Base-by-base conservation (phyloP, 2,113 vertebrate genomes). In the Octodon degus region DNA sequence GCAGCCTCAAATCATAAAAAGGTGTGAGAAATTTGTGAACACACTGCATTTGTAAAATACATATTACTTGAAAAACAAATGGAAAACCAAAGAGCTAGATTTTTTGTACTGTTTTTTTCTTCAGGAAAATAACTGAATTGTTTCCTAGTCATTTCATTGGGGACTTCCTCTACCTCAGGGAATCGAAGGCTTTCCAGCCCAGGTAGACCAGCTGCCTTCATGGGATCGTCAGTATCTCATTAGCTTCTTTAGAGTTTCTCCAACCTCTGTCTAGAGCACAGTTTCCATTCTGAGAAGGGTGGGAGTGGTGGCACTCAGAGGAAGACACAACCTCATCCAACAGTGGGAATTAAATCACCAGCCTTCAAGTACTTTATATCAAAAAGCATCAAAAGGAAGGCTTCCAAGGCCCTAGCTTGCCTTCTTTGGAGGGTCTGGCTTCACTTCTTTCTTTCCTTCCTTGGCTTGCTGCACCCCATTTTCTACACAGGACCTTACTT, bases 11-110 rank as follows among this genome's bases (percentile, higher is more conserved):
- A 70, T 68, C 87, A 58, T 24, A 40, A 72, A 90, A 83, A 77
- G 86, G 47, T 91, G 8, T 37, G 12, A 96, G 55, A 90, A 96
- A 95, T 47, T 5, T 34, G 3, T 19, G 7, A 89, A 47, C 6
- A 70, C 32, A 91, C 60, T 82, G 10, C 27, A 67, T 95, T 84
- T 95, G 25, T 91, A 53, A 95, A 93, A 58, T 43, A 60, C 14
- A 85, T 40, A 55, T 62, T 90, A 85, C 5, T 81, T 76, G 40
- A n/a, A 83, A 83, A 91, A 77, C 43, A 77, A 83, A n/a, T 37
- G 5, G 50, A 62, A 80, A 86, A 85, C 24, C 50, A 43, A 60
- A 63, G 10, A 55, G 53, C 3, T 25, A n/a, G 32, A 43, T 74
- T 93, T 43, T 74, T 86, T 32, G 19, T 37, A 27, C 30, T 85